Evolutionary conservation across 2,888 invertebrate species (phyloP).

Genomic region (Pyrrhia umbra): DNA sequence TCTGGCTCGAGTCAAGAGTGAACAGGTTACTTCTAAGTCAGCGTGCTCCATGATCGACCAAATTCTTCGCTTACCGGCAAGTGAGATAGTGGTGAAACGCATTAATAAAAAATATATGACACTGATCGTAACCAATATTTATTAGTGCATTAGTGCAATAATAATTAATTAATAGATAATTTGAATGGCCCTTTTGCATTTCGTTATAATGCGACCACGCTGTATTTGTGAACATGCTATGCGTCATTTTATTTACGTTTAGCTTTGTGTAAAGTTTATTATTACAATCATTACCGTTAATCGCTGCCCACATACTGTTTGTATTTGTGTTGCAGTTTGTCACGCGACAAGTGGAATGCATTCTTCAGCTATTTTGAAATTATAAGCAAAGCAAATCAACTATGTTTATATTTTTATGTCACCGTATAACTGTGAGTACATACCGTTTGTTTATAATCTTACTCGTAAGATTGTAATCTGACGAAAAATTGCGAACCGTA

Average conservation of each 20-base stretch:
- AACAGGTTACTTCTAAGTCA: no score
- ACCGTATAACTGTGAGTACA: no score
- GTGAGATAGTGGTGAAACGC: no score
- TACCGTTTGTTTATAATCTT: no score
- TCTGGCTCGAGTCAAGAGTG: no score
- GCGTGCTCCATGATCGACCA: no score
- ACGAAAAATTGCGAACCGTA: no score
- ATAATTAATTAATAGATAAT: not conserved
- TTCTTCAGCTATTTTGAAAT: not conserved
- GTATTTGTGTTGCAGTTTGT: not conserved
- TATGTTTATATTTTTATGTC: not conserved
- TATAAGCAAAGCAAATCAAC: not conserved
- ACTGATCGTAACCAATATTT: no score
- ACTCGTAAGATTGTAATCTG: no score
- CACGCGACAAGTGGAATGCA: not conserved
- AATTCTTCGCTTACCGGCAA: no score
- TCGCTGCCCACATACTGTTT: not conserved
- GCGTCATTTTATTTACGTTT: not conserved
- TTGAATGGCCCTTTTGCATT: not conserved
- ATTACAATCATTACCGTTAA: not conserved
- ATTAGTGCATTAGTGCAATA: not conserved
- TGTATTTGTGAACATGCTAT: not conserved
- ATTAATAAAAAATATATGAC: no score
- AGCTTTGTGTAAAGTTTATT: not conserved
- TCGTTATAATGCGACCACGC: no score